Percentiles rank a stretch among this genome's conserved stretches.
Evolutionary conservation across 2,113 vertebrate species (phyloP).

Genomic region (Eulacestoma nigropectus): DNA sequence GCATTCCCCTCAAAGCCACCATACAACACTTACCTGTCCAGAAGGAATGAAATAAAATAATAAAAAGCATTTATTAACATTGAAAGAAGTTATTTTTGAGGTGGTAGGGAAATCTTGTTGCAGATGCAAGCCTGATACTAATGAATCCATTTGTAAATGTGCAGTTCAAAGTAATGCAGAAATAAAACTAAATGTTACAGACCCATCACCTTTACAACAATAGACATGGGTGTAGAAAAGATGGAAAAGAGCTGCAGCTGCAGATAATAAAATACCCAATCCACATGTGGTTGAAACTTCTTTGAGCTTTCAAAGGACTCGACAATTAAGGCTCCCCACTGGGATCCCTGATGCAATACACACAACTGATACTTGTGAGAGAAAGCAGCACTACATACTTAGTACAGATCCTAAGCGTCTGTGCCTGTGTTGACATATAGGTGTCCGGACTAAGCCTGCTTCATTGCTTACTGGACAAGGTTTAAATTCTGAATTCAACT

Average conservation of each 20-base stretch:
- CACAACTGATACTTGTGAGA: neutral
- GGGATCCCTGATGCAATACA: neutral
- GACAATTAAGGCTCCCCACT: neutral
- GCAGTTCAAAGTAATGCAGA: neutral
- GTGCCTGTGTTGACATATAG: neutral
- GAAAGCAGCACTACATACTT: neutral
- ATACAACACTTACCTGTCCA: neutral
- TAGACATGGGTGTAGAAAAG: neutral
- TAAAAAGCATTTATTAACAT: neutral
- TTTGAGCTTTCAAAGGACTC: neutral
- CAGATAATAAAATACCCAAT: neutral
- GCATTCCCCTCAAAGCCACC: neutral
- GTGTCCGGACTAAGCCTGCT: neutral
- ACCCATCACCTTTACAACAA: neutral
- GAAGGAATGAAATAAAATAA: neutral
- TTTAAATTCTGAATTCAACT: neutral
- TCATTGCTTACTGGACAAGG: neutral
- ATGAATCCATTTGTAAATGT: neutral
- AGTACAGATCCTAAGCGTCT: neutral
- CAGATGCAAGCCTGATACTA: neutral
- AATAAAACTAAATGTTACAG: neutral
- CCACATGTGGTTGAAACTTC: neutral
- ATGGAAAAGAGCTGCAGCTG: neutral
- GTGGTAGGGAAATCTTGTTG: neutral
- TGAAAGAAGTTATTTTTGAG: neutral